These are phyloP conservation scores for Dicycla oo DNA, from an alignment of 2,888 invertebrate genomes.

Conservation along the genomic window DNA sequence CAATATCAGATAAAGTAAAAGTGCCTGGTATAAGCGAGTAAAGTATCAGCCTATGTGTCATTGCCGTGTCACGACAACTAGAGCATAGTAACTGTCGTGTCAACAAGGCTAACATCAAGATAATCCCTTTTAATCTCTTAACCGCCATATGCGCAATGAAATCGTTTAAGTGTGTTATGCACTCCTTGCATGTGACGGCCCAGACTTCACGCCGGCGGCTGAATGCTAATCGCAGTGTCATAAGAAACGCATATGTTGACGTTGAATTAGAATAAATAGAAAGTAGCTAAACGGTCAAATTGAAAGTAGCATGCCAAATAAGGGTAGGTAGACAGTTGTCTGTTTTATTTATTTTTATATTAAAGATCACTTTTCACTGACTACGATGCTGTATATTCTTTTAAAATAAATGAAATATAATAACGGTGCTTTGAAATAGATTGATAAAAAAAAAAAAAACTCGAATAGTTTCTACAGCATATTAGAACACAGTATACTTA, in stretches of 20 bases:
- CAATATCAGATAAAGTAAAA: neutral
- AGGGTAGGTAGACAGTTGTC: constrained; percentile 32
- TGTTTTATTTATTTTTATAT: constrained; percentile 24
- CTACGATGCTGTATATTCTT: neutral
- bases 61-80: constrained; percentile 40
- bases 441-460: neutral
- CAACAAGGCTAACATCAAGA: constrained; percentile 62
- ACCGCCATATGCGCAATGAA: constrained; percentile 73
- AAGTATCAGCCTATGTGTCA: neutral
- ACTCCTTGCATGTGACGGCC: constrained; percentile 67
- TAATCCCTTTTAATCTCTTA: constrained; percentile 73
- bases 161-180: constrained; percentile 76
- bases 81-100: constrained; percentile 30
- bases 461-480: neutral
- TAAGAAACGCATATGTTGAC: constrained; percentile 64
- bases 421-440: neutral
- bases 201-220: constrained; percentile 70
- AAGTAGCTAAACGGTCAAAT: constrained; percentile 59
- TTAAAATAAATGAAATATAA: neutral
- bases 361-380: constrained; percentile 4
- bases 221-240: constrained; percentile 73
- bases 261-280: constrained; percentile 67
- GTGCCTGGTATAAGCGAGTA: neutral
- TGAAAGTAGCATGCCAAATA: constrained; percentile 65
- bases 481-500: constrained; percentile 7